A percentile compares a stretch with the other conserved stretches of the same genome.
Evolutionary conservation across 2,888 invertebrate species (phyloP).

Genomic region (Lacanobia oleracea): DNA sequence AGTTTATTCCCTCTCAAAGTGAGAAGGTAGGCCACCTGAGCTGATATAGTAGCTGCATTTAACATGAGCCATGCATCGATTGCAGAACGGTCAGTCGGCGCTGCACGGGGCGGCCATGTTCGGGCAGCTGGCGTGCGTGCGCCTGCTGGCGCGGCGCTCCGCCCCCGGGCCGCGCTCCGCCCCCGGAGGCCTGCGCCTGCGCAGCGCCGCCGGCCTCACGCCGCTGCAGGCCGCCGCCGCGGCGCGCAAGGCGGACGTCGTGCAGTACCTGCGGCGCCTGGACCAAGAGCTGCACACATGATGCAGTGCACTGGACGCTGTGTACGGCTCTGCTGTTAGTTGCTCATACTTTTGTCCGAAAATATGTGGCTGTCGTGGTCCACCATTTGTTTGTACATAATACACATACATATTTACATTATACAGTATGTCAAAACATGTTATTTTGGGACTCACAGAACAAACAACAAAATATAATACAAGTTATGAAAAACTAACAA

Average conservation of each 20-base stretch:
- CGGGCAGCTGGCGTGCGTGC: slow-evolving; percentile 94
- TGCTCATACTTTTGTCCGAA: too few relatives aligned
- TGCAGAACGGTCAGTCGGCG: slow-evolving; percentile 97
- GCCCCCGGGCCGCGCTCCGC: too few relatives aligned
- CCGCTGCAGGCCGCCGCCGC: slow-evolving; percentile 91
- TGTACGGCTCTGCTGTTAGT: not conserved
- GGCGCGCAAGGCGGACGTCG: slow-evolving; percentile 88
- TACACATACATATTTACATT: too few relatives aligned
- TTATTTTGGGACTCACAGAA: too few relatives aligned
- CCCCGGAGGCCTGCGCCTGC: slow-evolving; percentile 92
- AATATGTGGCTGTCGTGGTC: too few relatives aligned
- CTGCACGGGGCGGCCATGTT: slow-evolving; percentile 97
- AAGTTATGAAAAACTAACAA: too few relatives aligned
- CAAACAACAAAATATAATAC: too few relatives aligned
- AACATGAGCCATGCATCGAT: accelerated
- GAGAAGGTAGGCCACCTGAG: too few relatives aligned
- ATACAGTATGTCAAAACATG: too few relatives aligned
- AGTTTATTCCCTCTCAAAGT: too few relatives aligned
- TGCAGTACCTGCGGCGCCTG: slow-evolving; percentile 73
- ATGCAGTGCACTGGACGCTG: not conserved
- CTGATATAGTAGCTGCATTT: too few relatives aligned
- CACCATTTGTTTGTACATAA: too few relatives aligned
- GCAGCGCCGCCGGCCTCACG: slow-evolving; percentile 91
- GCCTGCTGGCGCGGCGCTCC: slow-evolving; percentile 83
- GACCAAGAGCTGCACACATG: slow-evolving; percentile 30